A percentile compares a stretch with the other conserved stretches of the same genome.
These are phyloP conservation scores for Sericinus montela DNA, from an alignment of 2,888 invertebrate species.

Conservation along the genomic window DNA sequence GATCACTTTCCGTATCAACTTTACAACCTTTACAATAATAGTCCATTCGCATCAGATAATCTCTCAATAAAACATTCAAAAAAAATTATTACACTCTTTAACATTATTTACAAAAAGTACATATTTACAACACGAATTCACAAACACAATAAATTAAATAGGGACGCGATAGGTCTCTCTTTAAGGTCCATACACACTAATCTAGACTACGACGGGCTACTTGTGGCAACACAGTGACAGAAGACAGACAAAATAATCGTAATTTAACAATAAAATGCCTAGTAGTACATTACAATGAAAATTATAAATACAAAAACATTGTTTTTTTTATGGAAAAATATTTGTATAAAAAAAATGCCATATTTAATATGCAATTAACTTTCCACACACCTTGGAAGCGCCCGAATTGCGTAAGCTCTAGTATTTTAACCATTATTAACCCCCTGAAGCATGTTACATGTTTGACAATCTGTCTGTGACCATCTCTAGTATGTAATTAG, in stretches of 20 bases:
- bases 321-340: too few relatives aligned
- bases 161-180: slow-evolving; percentile 23
- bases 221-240: slow-evolving; percentile 17
- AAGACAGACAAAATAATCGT: slow-evolving; percentile 9
- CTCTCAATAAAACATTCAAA: slow-evolving; percentile 44
- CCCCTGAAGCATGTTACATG: too few relatives aligned
- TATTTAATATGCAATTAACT: too few relatives aligned
- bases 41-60: slow-evolving; percentile 41
- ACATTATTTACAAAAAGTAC: slow-evolving; percentile 71
- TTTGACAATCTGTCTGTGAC: too few relatives aligned
- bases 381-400: too few relatives aligned
- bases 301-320: too few relatives aligned
- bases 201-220: slow-evolving; percentile 11
- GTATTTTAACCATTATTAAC: too few relatives aligned
- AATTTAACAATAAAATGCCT: too few relatives aligned
- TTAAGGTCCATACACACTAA: slow-evolving; percentile 13
- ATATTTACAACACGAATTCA: slow-evolving; percentile 58
- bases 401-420: too few relatives aligned
- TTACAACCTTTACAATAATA: slow-evolving; percentile 64
- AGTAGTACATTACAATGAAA: too few relatives aligned
- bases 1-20: slow-evolving; percentile 45
- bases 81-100: slow-evolving; percentile 41
- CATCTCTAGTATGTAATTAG: too few relatives aligned
- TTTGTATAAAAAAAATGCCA: too few relatives aligned
- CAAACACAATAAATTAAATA: slow-evolving; percentile 54